A percentile compares a stretch with the other conserved stretches of the same genome.
phyloP scores from a whole-genome alignment of 2,797 vertebrate genomes.

The Arrhamphus sclerolepis region DNA sequence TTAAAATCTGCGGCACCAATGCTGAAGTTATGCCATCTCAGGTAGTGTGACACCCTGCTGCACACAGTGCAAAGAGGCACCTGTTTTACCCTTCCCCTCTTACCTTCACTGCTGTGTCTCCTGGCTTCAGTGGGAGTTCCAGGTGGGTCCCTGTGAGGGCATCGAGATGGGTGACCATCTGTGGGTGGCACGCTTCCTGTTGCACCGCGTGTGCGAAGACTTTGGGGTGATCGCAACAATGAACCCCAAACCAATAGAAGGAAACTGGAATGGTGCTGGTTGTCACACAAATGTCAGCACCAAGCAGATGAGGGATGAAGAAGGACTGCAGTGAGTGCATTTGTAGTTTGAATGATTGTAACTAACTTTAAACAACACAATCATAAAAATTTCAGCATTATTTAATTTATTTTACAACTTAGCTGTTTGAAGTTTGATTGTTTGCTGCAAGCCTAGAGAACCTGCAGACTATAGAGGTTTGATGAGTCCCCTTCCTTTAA shows the following conservation, averaged over 20 bases:
- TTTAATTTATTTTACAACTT: no score
- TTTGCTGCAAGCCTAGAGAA: no score
- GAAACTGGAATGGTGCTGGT: constrained; percentile 88
- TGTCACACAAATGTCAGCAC: constrained; percentile 93
- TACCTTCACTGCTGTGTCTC: neutral
- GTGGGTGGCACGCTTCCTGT: constrained; percentile 88
- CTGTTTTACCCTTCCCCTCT: neutral
- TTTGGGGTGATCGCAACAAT: constrained; percentile 86
- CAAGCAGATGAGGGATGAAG: constrained; percentile 80
- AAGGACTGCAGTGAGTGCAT: constrained; percentile 84
- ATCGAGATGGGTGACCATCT: constrained; percentile 89
- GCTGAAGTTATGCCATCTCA: constrained; percentile 93
- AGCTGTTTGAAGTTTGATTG: no score
- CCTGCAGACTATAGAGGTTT: no score
- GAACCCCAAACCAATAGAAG: constrained; percentile 87
- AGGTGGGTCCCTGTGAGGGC: constrained; percentile 88
- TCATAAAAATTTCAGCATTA: no score
- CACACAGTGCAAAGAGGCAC: no score
- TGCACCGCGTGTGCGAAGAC: constrained; percentile 89
- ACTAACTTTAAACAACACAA: no score
- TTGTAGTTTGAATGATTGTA: no score
- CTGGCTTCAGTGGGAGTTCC: constrained; percentile 88
- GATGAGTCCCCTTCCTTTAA: no score
- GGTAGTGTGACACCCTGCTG: constrained; percentile 63
- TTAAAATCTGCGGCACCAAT: constrained; percentile 86